A percentile compares a stretch with the other conserved stretches of the same genome.
These are phyloP conservation scores for Microplitis mediator DNA, from an alignment of 1,140 invertebrate genomes.

Conservation along the genomic window DNA sequence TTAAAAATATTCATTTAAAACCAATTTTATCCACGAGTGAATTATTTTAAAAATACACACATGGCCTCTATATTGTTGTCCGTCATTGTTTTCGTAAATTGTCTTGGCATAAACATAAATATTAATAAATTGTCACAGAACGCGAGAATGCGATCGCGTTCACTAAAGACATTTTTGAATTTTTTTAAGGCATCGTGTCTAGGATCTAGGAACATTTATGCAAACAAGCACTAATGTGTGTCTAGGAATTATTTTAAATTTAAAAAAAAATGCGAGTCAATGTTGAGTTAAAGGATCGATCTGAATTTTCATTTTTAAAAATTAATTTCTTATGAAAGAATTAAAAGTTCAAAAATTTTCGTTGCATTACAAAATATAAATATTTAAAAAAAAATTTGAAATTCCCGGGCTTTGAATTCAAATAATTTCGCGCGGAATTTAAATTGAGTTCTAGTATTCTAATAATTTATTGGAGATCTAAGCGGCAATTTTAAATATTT, in stretches of 20 bases:
- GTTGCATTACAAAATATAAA: too few relatives aligned
- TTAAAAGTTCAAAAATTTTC: too few relatives aligned
- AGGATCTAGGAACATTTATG: conserved; percentile 19
- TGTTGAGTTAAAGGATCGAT: too few relatives aligned
- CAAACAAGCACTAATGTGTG: conserved; percentile 21
- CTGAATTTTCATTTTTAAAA: too few relatives aligned
- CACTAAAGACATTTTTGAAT: background rate
- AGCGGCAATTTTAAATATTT: too few relatives aligned
- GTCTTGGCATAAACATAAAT: background rate
- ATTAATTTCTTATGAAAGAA: too few relatives aligned
- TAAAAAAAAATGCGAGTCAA: background rate
- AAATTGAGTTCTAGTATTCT: too few relatives aligned
- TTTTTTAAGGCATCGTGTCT: background rate
- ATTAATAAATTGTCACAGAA: background rate
- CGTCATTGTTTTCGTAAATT: background rate
- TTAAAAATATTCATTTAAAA: background rate
- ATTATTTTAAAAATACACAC: background rate
- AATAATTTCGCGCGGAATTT: too few relatives aligned
- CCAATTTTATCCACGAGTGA: background rate
- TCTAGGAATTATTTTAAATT: background rate
- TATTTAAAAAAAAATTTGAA: too few relatives aligned
- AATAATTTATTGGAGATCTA: too few relatives aligned
- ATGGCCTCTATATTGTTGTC: background rate
- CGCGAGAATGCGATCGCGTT: conserved; percentile 19
- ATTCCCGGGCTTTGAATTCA: too few relatives aligned